These are phyloP conservation scores for Morinoia aosen DNA, from an alignment of 2,888 invertebrate species.

Conservation along the genomic window DNA sequence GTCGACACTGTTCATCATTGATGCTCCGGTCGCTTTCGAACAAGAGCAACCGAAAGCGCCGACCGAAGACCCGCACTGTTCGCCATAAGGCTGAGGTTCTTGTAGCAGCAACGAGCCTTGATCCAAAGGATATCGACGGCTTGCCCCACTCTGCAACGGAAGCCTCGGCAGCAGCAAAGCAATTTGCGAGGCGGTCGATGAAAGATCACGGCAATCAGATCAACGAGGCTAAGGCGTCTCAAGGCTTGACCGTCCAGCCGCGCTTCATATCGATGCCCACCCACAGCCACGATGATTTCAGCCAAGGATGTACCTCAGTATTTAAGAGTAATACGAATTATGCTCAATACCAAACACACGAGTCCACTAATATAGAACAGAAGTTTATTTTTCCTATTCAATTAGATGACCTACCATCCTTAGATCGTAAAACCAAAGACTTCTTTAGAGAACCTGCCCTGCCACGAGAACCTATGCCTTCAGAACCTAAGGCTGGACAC, in stretches of 20 bases:
- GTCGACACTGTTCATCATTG: neutral
- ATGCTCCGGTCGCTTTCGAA: neutral
- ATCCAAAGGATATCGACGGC: slow-evolving; percentile 39
- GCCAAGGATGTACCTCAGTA: slow-evolving; percentile 18
- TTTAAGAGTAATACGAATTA: slow-evolving; percentile 24
- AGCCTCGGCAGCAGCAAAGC: neutral
- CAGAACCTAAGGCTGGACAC: neutral
- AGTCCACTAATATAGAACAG: slow-evolving; percentile 49
- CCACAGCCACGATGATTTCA: neutral
- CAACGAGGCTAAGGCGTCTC: neutral
- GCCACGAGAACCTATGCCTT: neutral
- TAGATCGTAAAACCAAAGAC: slow-evolving; percentile 14
- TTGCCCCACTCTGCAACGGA: neutral
- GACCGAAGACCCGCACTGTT: neutral
- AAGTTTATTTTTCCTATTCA: slow-evolving; percentile 44
- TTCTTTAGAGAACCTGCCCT: neutral
- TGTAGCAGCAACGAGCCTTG: neutral
- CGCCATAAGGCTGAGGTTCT: neutral
- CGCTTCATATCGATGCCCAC: neutral
- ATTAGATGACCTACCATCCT: slow-evolving; percentile 31
- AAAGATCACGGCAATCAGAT: slow-evolving; percentile 42
- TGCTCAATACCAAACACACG: slow-evolving; percentile 52
- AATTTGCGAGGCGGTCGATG: slow-evolving; percentile 33
- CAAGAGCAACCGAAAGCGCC: neutral
- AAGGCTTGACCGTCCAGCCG: neutral